These are phyloP conservation scores for Megalurothrips usitatus DNA, from an alignment of 2,888 invertebrate genomes.

Conservation along the genomic window DNA sequence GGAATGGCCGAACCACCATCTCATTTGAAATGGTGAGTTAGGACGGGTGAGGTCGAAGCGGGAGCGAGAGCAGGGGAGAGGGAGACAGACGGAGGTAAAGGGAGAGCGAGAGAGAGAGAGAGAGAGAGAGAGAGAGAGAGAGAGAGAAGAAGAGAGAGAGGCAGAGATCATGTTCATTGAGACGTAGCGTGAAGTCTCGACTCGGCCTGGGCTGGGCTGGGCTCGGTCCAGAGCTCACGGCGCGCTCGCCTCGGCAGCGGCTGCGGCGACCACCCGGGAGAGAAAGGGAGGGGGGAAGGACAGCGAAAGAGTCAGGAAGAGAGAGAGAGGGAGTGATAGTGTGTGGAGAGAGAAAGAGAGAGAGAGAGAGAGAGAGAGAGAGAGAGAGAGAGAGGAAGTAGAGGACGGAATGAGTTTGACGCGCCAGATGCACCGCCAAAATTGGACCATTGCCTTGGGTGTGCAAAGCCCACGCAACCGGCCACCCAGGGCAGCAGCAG, in stretches of 20 bases:
- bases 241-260: not conserved
- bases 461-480: not conserved
- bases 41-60: not conserved
- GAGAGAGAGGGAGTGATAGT: not conserved
- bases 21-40: constrained; percentile 22
- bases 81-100: not conserved
- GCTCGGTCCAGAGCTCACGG: not conserved
- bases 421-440: not conserved
- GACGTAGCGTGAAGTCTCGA: not conserved
- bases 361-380: constrained; percentile 3
- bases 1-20: not conserved
- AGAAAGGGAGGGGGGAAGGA: not conserved
- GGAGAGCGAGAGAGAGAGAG: not conserved
- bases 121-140: not conserved
- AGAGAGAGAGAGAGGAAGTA: not conserved
- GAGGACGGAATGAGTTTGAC: not conserved
- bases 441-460: not conserved
- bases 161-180: not conserved
- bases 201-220: not conserved
- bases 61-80: not conserved
- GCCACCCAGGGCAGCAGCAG: not conserved
- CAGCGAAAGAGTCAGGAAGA: not conserved
- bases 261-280: constrained; percentile 19
- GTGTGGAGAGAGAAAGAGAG: not conserved
- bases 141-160: not conserved